phyloP scores from a whole-genome alignment of 2,113 vertebrate species.

The Octodon degus region DNA sequence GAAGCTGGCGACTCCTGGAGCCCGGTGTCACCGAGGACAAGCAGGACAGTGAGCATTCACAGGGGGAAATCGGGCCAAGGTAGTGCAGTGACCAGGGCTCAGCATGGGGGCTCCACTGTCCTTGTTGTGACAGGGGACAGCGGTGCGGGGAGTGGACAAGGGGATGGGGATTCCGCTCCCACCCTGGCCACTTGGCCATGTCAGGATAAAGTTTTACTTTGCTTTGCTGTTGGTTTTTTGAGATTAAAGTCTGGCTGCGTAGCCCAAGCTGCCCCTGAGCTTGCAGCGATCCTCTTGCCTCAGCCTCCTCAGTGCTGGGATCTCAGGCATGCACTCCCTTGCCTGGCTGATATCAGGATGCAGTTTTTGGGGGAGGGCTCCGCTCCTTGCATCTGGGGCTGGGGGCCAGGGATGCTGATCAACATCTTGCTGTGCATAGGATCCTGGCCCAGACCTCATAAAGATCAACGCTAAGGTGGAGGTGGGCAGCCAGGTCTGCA shows the following conservation, averaged over 20 bases:
- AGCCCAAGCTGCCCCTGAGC: background rate
- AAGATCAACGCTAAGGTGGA: background rate
- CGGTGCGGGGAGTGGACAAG: too few relatives aligned
- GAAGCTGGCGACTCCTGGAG: too few relatives aligned
- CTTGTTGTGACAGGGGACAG: too few relatives aligned
- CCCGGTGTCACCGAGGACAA: too few relatives aligned
- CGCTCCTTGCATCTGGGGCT: too few relatives aligned
- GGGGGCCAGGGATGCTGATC: background rate
- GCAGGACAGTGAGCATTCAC: too few relatives aligned
- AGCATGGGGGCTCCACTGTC: too few relatives aligned
- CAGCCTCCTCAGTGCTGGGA: background rate
- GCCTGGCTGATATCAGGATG: too few relatives aligned
- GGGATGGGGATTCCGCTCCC: too few relatives aligned
- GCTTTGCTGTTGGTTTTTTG: background rate
- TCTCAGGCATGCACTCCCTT: background rate
- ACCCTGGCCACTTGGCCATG: background rate
- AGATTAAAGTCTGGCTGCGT: background rate
- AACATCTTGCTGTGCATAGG: background rate
- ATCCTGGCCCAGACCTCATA: background rate
- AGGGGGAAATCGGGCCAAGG: too few relatives aligned
- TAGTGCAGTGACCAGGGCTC: too few relatives aligned
- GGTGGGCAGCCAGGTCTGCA: background rate
- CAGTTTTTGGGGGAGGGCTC: background rate
- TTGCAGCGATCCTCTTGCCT: background rate
- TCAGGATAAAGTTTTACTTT: background rate